These are phyloP conservation scores for Cheilosia impressa DNA, from an alignment of 2,888 invertebrate genomes.

Conservation along the genomic window DNA sequence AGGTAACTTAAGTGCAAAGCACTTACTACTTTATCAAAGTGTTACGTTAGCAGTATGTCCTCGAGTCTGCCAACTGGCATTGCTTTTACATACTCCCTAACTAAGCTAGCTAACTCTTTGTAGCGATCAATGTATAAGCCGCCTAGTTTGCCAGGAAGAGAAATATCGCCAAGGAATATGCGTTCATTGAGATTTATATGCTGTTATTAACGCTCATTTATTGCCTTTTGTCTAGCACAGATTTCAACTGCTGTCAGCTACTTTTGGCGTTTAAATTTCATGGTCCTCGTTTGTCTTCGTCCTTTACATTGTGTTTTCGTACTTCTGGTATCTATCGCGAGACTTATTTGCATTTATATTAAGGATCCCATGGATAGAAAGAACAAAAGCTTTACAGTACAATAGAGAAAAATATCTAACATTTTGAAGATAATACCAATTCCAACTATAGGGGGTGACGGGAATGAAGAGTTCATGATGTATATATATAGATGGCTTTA, in stretches of 20 bases:
- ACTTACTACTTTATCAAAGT: too few relatives aligned
- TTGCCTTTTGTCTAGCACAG: constrained; percentile 69
- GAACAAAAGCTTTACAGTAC: constrained; percentile 71
- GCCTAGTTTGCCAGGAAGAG: constrained; percentile 61
- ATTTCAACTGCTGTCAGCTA: constrained; percentile 68
- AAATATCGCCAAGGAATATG: constrained; percentile 46
- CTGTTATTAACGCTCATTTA: constrained; percentile 66
- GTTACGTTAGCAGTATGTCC: too few relatives aligned
- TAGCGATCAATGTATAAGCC: constrained; percentile 55
- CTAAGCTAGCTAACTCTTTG: constrained; percentile 21
- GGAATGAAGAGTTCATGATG: constrained; percentile 35
- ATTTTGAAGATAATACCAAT: constrained; percentile 68
- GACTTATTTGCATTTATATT: constrained; percentile 76
- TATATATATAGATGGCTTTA: constrained; percentile 18
- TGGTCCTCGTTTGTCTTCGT: constrained; percentile 70
- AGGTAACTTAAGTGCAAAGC: too few relatives aligned
- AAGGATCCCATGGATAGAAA: constrained; percentile 72
- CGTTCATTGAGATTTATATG: constrained; percentile 61
- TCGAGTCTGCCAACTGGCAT: neutral
- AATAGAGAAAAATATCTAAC: constrained; percentile 73
- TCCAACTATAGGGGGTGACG: constrained; percentile 32
- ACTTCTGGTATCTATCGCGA: constrained; percentile 48
- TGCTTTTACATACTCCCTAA: neutral
- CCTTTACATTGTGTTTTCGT: constrained; percentile 56
- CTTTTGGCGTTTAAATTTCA: constrained; percentile 67